phyloP scores from a whole-genome alignment of 2,888 invertebrate genomes.

The Halictus ligatus region DNA sequence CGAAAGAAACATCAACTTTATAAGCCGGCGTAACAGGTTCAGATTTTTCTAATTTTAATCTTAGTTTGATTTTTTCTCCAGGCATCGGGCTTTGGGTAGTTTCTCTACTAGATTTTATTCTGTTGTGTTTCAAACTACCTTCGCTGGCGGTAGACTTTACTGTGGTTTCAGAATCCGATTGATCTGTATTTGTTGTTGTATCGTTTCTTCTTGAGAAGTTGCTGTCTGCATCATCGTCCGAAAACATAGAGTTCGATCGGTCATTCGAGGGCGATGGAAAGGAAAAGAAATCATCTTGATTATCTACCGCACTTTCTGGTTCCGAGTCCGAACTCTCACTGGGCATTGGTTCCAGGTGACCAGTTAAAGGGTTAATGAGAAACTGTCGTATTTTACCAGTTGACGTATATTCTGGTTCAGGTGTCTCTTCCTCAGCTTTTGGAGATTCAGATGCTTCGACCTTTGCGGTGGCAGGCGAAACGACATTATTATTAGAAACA shows the following conservation, averaged over 20 bases:
- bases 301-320: slow-evolving; percentile 82
- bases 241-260: slow-evolving; percentile 86
- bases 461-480: slow-evolving; percentile 57
- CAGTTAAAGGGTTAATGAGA: slow-evolving; percentile 95
- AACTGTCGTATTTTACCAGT: slow-evolving; percentile 91
- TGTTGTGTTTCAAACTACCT: slow-evolving; percentile 85
- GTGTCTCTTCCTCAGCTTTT: slow-evolving; percentile 83
- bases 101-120: slow-evolving; percentile 80
- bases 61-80: slow-evolving; percentile 92
- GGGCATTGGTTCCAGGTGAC: slow-evolving; percentile 93
- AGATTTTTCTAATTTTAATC: slow-evolving; percentile 93
- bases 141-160: slow-evolving; percentile 87
- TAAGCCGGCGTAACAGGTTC: slow-evolving; percentile 92
- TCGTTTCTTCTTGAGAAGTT: slow-evolving; percentile 85
- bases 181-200: slow-evolving; percentile 85
- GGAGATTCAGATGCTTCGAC: slow-evolving; percentile 69
- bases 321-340: slow-evolving; percentile 89
- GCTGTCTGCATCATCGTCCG: slow-evolving; percentile 87
- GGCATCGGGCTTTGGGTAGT: slow-evolving; percentile 84
- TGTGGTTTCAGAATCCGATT: slow-evolving; percentile 87
- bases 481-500: slow-evolving; percentile 56
- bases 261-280: slow-evolving; percentile 85
- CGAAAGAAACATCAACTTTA: slow-evolving; percentile 92
- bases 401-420: slow-evolving; percentile 86
- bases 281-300: slow-evolving; percentile 84